Conservation (phyloP, 2,113 vertebrate genomes). For the Aptenodytes forsteri region DNA sequence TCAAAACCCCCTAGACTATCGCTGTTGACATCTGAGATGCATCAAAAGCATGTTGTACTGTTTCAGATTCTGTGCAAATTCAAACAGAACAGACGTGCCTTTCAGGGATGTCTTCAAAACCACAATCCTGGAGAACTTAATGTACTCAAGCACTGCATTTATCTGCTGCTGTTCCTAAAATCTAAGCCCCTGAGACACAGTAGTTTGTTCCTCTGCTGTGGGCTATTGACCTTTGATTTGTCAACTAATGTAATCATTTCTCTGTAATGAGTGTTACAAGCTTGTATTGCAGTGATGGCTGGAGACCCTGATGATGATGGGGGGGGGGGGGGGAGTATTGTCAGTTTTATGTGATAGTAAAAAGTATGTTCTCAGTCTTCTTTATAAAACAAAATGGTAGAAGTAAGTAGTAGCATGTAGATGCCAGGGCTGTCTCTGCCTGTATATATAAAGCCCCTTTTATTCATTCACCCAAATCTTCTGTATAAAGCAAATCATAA, state of each 20-base stretch:
- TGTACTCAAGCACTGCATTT: not conserved
- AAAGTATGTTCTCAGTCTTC: not conserved
- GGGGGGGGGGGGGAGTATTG: not conserved
- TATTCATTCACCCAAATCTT: not conserved
- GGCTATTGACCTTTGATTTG: slow-evolving; percentile 3
- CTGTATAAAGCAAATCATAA: not conserved
- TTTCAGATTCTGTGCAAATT: not conserved
- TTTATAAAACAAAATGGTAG: not conserved
- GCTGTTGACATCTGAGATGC: not conserved
- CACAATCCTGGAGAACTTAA: not conserved
- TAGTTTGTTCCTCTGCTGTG: not conserved
- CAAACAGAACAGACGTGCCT: not conserved
- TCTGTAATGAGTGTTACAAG: not conserved
- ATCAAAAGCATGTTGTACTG: not conserved
- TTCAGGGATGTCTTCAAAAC: slow-evolving; percentile 12
- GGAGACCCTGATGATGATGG: not conserved
- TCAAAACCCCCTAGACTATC: not conserved
- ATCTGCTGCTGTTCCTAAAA: slow-evolving; percentile 12
- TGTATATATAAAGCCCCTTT: not conserved
- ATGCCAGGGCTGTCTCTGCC: not conserved
- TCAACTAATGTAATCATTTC: not conserved
- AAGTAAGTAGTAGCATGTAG: not conserved
- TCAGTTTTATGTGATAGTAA: not conserved
- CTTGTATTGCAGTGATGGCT: not conserved
- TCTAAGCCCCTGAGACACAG: not conserved